Percentiles rank a stretch among this genome's conserved stretches.
Conservation (phyloP, 2,797 vertebrate species). For the Atherinosoma microstoma region DNA sequence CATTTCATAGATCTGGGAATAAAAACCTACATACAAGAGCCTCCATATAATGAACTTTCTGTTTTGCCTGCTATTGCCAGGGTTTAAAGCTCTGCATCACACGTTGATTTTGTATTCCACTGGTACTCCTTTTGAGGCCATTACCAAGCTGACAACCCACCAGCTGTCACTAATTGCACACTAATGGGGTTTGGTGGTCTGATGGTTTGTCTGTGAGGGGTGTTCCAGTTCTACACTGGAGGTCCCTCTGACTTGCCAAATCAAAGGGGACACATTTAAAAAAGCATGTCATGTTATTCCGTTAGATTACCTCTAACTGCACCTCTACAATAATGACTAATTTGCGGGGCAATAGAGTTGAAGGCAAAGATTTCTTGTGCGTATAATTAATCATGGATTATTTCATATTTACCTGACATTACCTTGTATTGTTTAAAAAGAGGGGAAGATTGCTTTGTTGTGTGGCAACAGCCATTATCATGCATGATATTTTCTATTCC, state of each 20-base stretch:
- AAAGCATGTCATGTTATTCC: conserved; percentile 83
- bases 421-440: conserved; percentile 61
- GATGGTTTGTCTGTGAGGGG: conserved; percentile 84
- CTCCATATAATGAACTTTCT: conserved; percentile 44
- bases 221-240: conserved; percentile 83
- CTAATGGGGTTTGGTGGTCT: conserved; percentile 87
- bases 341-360: conserved; percentile 54
- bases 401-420: conserved; percentile 74
- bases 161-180: conserved; percentile 90
- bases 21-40: conserved; percentile 48
- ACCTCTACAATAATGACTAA: conserved; percentile 62
- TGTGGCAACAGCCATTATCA: conserved; percentile 75
- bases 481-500: conserved; percentile 83
- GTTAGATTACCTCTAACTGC: conserved; percentile 77
- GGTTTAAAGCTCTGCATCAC: conserved; percentile 66
- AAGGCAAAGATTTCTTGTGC: conserved; percentile 49
- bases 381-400: conserved; percentile 70
- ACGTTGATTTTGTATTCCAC: conserved; percentile 80
- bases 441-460: conserved; percentile 63
- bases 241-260: conserved; percentile 84
- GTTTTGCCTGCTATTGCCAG: conserved; percentile 65
- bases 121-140: conserved; percentile 84
- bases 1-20: conserved; percentile 49
- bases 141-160: conserved; percentile 87
- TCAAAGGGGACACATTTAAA: conserved; percentile 85